Percentiles rank a stretch among this genome's conserved stretches.
phyloP scores from a whole-genome alignment of 2,888 invertebrate species.

The Drosophila gaucha region DNA sequence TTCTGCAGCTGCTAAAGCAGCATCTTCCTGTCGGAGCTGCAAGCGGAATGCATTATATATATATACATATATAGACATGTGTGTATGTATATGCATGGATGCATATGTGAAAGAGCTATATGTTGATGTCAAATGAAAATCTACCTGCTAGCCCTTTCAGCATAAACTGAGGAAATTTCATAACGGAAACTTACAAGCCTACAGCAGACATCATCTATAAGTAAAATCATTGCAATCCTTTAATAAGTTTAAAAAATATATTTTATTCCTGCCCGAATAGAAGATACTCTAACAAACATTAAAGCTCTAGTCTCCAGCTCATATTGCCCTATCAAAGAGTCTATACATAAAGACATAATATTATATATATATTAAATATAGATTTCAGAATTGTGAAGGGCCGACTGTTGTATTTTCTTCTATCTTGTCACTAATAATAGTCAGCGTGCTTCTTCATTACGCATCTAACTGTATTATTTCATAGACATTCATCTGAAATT shows the following conservation, averaged over 20 bases:
- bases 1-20: constrained; percentile 10
- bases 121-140: constrained; percentile 17
- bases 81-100: not conserved
- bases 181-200: constrained; percentile 20
- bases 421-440: too few species aligned
- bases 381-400: too few species aligned
- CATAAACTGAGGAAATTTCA: constrained; percentile 41
- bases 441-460: too few species aligned
- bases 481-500: too few species aligned
- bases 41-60: constrained; percentile 1
- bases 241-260: too few species aligned
- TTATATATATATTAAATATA: too few species aligned
- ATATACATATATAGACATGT: not conserved
- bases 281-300: not conserved
- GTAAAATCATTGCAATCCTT: constrained; percentile 12
- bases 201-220: constrained; percentile 14
- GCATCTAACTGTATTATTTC: too few species aligned
- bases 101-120: not conserved
- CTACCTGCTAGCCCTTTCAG: constrained; percentile 9
- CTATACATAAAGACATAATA: too few species aligned
- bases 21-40: constrained; percentile 12
- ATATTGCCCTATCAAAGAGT: too few species aligned
- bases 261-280: not conserved
- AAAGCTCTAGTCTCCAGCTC: too few species aligned
- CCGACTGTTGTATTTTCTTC: too few species aligned